Base-by-base conservation (phyloP, 2,113 vertebrate genomes). In the Rhinogobius similis region DNA sequence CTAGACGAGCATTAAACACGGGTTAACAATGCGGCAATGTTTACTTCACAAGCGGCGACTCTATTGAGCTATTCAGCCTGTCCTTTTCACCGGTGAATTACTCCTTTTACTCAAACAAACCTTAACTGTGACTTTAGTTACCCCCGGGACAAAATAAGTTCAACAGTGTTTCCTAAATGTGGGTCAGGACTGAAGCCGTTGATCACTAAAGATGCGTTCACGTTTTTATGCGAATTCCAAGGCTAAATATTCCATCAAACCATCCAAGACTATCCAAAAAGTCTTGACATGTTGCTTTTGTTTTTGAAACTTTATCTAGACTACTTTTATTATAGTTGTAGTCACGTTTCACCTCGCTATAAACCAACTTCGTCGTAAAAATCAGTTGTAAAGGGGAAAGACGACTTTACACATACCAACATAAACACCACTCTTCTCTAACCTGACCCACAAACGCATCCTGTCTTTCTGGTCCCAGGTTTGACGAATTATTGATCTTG, bases 401-500 rank as follows among this genome's bases (percentile, higher is more conserved):
- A 26, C 20, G 14, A 67, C 69, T 63, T 70, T 62, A 55, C 68
- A 72, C 59, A 1, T 71, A 32, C 66, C 66, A 70, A 76, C 83
- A 82, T 77, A 82, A 50, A 18, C 58, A 61, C 58, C 0, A 24
- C 10, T 7, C 21, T 14, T 20, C 29, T n/a, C 23, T n/a, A 63
- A 67, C 43, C 21, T 84, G 87, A 81, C 85, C 79, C 82, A 77
- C 74, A 48, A 23, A 82, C 67, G 10, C 75, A 75, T 55, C 55
- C 56, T n/a, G 43, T 64, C 52, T 72, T 24, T 58, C 67, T 50
- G 65, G 18, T 67, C 50, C 59, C 27, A 16, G 6, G 12, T 53
- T 55, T 13, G 26, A 23, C 29, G 10, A 66, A 59, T 32, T 64
- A 58, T 50, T 65, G 41, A 12, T 38, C 69, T 48, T 29, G 63